phyloP scores from a whole-genome alignment of 2,113 vertebrate genomes.

The Thunnus maccoyii region DNA sequence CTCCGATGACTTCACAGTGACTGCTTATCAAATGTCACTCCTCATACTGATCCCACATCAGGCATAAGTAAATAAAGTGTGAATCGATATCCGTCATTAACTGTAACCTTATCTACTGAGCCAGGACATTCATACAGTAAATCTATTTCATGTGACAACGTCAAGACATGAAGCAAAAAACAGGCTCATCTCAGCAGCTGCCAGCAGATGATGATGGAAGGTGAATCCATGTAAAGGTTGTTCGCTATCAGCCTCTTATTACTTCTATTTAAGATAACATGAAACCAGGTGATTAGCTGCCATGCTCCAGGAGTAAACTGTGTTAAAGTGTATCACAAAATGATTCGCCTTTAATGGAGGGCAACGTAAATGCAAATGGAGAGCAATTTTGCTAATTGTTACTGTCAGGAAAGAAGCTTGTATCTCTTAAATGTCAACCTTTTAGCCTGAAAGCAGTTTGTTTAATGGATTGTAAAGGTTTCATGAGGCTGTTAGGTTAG shows the following conservation, averaged over 20 bases:
- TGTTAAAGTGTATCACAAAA: constrained; percentile 31
- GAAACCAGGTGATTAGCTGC: constrained; percentile 50
- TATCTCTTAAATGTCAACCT: constrained; percentile 41
- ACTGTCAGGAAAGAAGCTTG: constrained; percentile 37
- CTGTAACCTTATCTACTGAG: constrained; percentile 60
- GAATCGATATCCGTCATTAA: constrained; percentile 58
- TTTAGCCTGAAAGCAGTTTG: constrained; percentile 29
- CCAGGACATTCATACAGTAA: constrained; percentile 47
- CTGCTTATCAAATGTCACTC: constrained; percentile 51
- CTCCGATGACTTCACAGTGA: constrained; percentile 33
- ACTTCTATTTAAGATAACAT: constrained; percentile 42
- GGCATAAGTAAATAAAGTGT: constrained; percentile 51
- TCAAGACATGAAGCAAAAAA: constrained; percentile 47
- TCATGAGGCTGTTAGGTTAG: constrained; percentile 1
- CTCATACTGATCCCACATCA: constrained; percentile 36
- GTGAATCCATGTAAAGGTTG: constrained; percentile 35
- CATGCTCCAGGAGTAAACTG: constrained; percentile 33
- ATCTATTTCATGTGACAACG: constrained; percentile 44
- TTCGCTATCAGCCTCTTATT: constrained; percentile 40
- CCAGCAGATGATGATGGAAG: not conserved
- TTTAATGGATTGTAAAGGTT: constrained; percentile 56
- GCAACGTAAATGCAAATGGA: constrained; percentile 48
- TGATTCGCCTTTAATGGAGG: constrained; percentile 48
- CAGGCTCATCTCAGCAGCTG: constrained; percentile 39
- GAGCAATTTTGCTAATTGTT: constrained; percentile 59